These are phyloP conservation scores for Glaucidium brasilianum DNA, from an alignment of 2,113 vertebrate genomes.

Conservation along the genomic window DNA sequence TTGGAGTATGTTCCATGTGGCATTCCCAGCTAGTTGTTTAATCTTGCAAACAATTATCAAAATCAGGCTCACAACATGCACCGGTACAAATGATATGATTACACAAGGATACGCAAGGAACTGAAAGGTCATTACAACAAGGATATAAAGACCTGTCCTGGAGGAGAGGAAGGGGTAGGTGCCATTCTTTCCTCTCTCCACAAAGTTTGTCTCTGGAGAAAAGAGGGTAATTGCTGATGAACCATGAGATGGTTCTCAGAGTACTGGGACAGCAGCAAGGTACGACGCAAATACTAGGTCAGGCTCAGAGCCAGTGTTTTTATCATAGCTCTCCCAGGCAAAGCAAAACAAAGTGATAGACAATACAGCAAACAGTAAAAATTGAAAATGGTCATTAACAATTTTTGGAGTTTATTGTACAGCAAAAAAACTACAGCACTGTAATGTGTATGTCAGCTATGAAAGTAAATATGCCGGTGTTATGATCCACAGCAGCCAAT, in stretches of 20 bases:
- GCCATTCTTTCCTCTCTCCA: not conserved
- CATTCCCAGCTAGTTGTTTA: not conserved
- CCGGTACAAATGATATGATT: fast-evolving
- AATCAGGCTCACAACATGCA: not conserved
- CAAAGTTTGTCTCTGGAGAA: not conserved
- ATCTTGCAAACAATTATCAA: not conserved
- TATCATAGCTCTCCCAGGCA: not conserved
- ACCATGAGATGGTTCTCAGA: not conserved
- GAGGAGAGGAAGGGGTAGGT: not conserved
- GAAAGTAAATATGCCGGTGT: not conserved
- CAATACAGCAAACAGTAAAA: not conserved
- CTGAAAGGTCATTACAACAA: not conserved
- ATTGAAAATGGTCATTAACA: not conserved
- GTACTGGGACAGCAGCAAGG: not conserved
- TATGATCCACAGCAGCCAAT: not conserved
- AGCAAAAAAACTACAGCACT: not conserved
- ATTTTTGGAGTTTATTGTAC: not conserved
- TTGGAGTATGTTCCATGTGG: not conserved
- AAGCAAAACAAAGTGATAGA: not conserved
- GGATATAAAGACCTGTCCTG: not conserved
- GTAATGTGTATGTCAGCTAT: fast-evolving
- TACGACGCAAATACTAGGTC: not conserved
- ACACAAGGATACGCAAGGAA: not conserved
- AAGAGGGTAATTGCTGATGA: not conserved
- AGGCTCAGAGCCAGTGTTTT: not conserved